These are phyloP conservation scores for Caracal caracal DNA, from an alignment of 2,113 vertebrate genomes.

Conservation along the genomic window DNA sequence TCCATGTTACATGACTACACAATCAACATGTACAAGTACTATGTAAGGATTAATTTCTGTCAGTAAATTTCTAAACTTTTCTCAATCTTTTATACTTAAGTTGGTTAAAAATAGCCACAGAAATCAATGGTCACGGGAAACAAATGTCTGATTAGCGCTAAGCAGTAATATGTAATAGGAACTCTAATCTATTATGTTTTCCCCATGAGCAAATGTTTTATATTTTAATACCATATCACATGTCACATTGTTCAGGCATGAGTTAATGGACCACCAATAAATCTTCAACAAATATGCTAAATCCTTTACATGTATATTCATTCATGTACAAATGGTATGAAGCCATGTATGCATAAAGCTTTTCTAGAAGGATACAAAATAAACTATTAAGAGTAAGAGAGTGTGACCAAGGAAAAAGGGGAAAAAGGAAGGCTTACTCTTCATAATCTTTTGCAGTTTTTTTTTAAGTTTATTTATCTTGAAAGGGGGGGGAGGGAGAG, in stretches of 20 bases:
- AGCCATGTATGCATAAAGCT: not conserved
- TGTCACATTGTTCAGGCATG: not conserved
- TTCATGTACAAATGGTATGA: not conserved
- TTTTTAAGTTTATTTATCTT: no score
- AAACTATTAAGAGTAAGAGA: conserved; percentile 57
- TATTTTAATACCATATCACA: conserved; percentile 4
- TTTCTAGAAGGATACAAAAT: conserved; percentile 48
- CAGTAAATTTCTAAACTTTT: not conserved
- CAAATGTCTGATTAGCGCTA: not conserved
- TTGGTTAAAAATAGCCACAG: not conserved
- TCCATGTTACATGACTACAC: not conserved
- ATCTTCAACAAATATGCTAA: conserved; percentile 35
- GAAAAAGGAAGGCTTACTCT: not conserved
- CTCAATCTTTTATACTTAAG: not conserved
- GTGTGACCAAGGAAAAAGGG: not conserved
- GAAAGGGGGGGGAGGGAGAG: no score
- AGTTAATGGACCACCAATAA: conserved; percentile 4
- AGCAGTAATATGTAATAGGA: not conserved
- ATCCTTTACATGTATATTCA: not conserved
- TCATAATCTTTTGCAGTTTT: not conserved
- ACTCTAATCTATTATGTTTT: not conserved
- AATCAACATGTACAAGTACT: conserved; percentile 49
- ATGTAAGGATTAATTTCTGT: not conserved
- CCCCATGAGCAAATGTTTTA: not conserved
- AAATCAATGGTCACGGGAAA: not conserved